A percentile compares a stretch with the other conserved stretches of the same genome.
Evolutionary conservation across 2,888 invertebrate species (phyloP).

Genomic region (Cataglyphis rosenhaueri): DNA sequence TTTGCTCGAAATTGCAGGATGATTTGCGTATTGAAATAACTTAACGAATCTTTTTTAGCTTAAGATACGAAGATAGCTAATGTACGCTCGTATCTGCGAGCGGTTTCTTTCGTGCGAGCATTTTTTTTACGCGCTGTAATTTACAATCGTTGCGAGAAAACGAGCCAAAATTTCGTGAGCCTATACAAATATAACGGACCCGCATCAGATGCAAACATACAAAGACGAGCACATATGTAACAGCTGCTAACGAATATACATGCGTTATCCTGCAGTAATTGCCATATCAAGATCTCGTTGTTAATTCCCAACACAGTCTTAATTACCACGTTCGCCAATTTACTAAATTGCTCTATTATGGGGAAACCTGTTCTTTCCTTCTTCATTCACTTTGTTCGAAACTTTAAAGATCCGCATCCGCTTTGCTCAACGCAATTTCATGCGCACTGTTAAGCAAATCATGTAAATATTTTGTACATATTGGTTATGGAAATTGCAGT

Average conservation of each 20-base stretch:
- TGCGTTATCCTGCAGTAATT: constrained; percentile 73
- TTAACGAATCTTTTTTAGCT: constrained; percentile 45
- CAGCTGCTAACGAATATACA: constrained; percentile 70
- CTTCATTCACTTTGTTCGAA: neutral
- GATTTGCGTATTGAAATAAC: constrained; percentile 30
- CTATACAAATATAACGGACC: constrained; percentile 22
- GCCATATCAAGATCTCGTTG: constrained; percentile 77
- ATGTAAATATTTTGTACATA: constrained; percentile 61
- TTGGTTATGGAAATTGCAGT: constrained; percentile 78
- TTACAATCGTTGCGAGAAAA: constrained; percentile 66
- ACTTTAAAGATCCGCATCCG: neutral
- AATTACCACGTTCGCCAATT: constrained; percentile 78
- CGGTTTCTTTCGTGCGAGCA: constrained; percentile 27
- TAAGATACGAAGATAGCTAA: constrained; percentile 15
- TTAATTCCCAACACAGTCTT: constrained; percentile 74
- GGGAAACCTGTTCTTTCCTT: constrained; percentile 48
- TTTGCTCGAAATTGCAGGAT: neutral
- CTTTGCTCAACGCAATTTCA: constrained; percentile 5
- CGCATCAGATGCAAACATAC: neutral
- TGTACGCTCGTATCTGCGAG: constrained; percentile 10
- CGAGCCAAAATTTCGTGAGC: constrained; percentile 58
- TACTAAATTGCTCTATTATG: constrained; percentile 81
- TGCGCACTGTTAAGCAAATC: constrained; percentile 34
- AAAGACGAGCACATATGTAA: neutral
- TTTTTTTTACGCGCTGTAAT: constrained; percentile 62